These are phyloP conservation scores for Drosophila anomalata DNA, from an alignment of 2,888 invertebrate species.

Conservation along the genomic window DNA sequence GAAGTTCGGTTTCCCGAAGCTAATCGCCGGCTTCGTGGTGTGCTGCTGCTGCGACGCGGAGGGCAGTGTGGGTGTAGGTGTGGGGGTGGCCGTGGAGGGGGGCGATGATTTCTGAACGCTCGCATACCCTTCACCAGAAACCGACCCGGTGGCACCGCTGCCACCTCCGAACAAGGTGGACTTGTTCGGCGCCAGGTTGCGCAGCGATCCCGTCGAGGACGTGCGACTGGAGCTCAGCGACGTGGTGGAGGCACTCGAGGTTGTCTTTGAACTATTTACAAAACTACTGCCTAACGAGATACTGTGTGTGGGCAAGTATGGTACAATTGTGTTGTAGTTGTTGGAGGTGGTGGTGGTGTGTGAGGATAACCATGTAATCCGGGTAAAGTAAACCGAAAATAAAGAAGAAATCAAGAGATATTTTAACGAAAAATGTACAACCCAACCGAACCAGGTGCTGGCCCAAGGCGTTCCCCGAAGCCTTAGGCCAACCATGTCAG, in stretches of 20 bases:
- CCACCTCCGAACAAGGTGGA: constrained; percentile 82
- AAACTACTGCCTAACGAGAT: constrained; percentile 83
- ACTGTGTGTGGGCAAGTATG: constrained; percentile 67
- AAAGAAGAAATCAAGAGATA: constrained; percentile 42
- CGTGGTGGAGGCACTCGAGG: constrained; percentile 54
- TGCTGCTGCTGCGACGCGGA: constrained; percentile 38
- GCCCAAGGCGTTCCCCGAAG: background rate
- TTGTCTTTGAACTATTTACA: constrained; percentile 82
- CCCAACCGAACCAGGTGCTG: constrained; percentile 15
- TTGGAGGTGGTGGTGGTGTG: constrained; percentile 36
- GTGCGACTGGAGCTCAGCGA: constrained; percentile 54
- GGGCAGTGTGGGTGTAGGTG: constrained; percentile 40
- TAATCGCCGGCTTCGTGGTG: constrained; percentile 77
- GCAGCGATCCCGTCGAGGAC: constrained; percentile 63
- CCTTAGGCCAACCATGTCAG: background rate
- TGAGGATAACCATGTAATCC: constrained; percentile 58
- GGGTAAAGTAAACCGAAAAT: constrained; percentile 61
- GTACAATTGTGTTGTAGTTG: constrained; percentile 5
- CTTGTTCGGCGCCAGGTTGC: constrained; percentile 82
- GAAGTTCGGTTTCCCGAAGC: constrained; percentile 91
- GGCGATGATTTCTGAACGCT: constrained; percentile 34
- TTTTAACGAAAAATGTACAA: constrained; percentile 18
- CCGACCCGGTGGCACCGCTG: constrained; percentile 37
- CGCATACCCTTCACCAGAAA: constrained; percentile 47
- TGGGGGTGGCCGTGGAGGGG: constrained; percentile 39